Conservation (phyloP, 1,140 invertebrate genomes). For the Anastatus disparis region DNA sequence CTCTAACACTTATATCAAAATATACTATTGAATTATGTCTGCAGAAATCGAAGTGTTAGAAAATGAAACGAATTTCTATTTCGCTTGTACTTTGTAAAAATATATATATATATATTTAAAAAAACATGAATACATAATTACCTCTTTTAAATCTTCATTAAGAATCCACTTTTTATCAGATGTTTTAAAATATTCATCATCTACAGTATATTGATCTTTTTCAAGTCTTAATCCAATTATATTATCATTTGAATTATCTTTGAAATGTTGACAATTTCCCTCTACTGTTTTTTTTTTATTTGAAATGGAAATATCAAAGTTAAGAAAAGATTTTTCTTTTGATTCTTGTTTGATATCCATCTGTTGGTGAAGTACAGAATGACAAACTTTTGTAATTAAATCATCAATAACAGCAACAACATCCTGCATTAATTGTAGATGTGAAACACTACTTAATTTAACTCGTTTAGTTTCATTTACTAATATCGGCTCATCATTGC, state of each 20-base stretch:
- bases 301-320: background rate
- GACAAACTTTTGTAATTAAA: constrained; percentile 61
- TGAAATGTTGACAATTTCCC: background rate
- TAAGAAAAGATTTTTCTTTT: background rate
- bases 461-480: constrained; percentile 50
- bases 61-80: too few species aligned
- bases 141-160: background rate
- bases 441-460: constrained; percentile 57
- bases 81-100: too few species aligned
- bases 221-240: background rate
- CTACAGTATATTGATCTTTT: background rate
- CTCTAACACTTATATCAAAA: too few species aligned
- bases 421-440: constrained; percentile 63
- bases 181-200: background rate
- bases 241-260: background rate
- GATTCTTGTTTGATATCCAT: background rate
- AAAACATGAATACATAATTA: too few species aligned
- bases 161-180: background rate
- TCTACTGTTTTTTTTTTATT: background rate
- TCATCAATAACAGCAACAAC: constrained; percentile 63
- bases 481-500: background rate
- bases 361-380: constrained; percentile 42
- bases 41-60: too few species aligned
- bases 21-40: too few species aligned
- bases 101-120: too few species aligned